A percentile compares a stretch with the other conserved stretches of the same genome.
These are phyloP conservation scores for Drosophila sp. DNA, from an alignment of 1,140 invertebrate genomes.

Conservation along the genomic window DNA sequence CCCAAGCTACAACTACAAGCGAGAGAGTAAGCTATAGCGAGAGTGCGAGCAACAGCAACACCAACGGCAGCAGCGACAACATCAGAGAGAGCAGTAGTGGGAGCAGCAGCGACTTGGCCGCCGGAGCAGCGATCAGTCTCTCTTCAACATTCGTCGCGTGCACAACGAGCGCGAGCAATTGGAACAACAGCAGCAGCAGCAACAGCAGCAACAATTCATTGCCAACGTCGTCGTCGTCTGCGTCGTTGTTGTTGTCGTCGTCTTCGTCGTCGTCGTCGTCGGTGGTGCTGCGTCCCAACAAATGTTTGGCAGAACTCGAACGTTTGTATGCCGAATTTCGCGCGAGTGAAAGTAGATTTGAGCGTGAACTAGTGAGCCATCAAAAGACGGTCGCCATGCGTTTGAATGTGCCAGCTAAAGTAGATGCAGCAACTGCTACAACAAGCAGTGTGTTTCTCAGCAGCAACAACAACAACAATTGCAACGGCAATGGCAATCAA, in stretches of 20 bases:
- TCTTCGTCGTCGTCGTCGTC: slow-evolving; percentile 34
- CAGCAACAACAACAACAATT: slow-evolving; percentile 36
- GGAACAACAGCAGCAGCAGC: not conserved
- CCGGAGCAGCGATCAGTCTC: slow-evolving; percentile 66
- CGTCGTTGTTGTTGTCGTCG: slow-evolving; percentile 40
- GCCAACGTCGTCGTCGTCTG: slow-evolving; percentile 28
- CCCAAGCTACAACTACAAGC: not conserved
- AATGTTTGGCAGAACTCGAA: slow-evolving; percentile 82
- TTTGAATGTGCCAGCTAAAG: slow-evolving; percentile 68
- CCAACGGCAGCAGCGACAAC: slow-evolving; percentile 19
- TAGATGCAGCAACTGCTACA: slow-evolving; percentile 36
- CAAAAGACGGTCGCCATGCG: slow-evolving; percentile 45
- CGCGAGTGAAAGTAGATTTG: slow-evolving; percentile 79
- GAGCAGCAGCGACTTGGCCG: slow-evolving; percentile 24
- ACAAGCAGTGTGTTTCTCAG: slow-evolving; percentile 67
- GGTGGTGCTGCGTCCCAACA: slow-evolving; percentile 68
- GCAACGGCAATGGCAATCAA: slow-evolving; percentile 32
- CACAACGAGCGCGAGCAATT: slow-evolving; percentile 35
- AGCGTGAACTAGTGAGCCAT: slow-evolving; percentile 41
- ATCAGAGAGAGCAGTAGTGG: not conserved
- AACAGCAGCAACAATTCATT: slow-evolving; percentile 6
- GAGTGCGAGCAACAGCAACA: slow-evolving; percentile 20
- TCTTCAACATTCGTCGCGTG: slow-evolving; percentile 65
- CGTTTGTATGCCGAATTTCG: slow-evolving; percentile 82
- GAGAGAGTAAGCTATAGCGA: slow-evolving; percentile 30